Percentiles rank a stretch among this genome's conserved stretches.
Conservation (phyloP, 2,113 vertebrate species). For the Lamprologus callipterus region DNA sequence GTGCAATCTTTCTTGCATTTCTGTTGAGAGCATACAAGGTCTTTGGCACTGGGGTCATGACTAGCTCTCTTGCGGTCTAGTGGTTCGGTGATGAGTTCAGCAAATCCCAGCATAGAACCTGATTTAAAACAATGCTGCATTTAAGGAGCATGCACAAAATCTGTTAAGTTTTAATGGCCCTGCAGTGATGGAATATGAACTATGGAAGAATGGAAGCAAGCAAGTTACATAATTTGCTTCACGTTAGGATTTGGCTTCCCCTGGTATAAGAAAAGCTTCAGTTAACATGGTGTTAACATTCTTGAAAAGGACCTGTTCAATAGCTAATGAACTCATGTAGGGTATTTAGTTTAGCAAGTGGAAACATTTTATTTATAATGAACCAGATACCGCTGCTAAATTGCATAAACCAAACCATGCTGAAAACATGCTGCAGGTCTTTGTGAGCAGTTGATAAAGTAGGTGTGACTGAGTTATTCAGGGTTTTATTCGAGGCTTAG, state of each 20-base stretch:
- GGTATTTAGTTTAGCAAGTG: not conserved
- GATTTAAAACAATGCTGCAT: not conserved
- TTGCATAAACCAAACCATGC: not conserved
- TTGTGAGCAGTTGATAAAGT: not conserved
- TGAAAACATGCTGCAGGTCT: not conserved
- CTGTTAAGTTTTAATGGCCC: not conserved
- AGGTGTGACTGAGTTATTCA: not conserved
- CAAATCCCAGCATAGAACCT: not conserved
- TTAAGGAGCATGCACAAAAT: not conserved
- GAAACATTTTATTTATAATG: not conserved
- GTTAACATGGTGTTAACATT: not conserved
- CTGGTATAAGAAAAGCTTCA: not conserved
- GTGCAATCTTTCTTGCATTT: slow-evolving; percentile 7
- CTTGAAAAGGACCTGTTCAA: not conserved
- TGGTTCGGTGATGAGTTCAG: not conserved
- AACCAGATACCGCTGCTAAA: not conserved
- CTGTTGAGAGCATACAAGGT: slow-evolving; percentile 7
- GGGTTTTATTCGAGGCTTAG: not conserved
- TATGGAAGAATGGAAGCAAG: not conserved
- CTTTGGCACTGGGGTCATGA: not conserved
- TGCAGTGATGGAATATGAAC: not conserved
- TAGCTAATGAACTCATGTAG: not conserved
- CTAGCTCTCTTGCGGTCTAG: not conserved
- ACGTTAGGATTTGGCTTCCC: not conserved
- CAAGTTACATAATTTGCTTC: not conserved